Evolutionary conservation across 2,888 invertebrate species (phyloP), one percentile per base, ranked within the genome.

Genomic region (Oligia fasciuncula): DNA sequence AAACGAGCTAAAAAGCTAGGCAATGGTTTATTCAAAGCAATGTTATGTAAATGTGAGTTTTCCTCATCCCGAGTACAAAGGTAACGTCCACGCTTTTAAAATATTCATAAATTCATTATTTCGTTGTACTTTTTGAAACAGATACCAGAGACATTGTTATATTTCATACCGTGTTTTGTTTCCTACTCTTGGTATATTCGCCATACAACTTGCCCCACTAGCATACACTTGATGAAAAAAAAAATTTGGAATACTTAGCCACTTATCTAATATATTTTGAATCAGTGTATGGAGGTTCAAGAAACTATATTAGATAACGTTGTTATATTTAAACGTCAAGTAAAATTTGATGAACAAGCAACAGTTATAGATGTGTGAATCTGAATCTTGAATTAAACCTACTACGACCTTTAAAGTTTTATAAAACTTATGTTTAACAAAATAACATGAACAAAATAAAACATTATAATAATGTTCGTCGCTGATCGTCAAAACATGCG

Each of bases 31-130:
- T 83, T 86, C 84, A 85, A 86, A 76, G 76, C 79, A 73, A 68
- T 83, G 54, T 71, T 83, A 77, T 82, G 86, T 81, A 65, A 83
- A 86, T 85, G 57, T 73, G 76, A 73, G 43, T 79, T 85, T 85
- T 71, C 84, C 79, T 79, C 77, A 77, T 77, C 65, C 23, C 46
- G 19, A 40, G 71, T 17, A 72, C 79, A 74, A 83, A 86, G 84
- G 79, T 86, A 86, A 69, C 43, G 75, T 72, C 74, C 67, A 40
- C 19, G 63, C 77, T 35, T 79, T 86, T 79, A 29, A 85, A 79
- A 79, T 86, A 85, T 85, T 83, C 79, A 86, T 83, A 67, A 79
- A 85, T 86, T 79, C 79, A 79, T 83, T 73, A 83, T 76, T 51
- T 71, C 46, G 46, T 51, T 60, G 63, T 77, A 62, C 23, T 71